Evolutionary conservation across 2,113 vertebrate species (phyloP).

Genomic region (Phylloscopus whistleri): DNA sequence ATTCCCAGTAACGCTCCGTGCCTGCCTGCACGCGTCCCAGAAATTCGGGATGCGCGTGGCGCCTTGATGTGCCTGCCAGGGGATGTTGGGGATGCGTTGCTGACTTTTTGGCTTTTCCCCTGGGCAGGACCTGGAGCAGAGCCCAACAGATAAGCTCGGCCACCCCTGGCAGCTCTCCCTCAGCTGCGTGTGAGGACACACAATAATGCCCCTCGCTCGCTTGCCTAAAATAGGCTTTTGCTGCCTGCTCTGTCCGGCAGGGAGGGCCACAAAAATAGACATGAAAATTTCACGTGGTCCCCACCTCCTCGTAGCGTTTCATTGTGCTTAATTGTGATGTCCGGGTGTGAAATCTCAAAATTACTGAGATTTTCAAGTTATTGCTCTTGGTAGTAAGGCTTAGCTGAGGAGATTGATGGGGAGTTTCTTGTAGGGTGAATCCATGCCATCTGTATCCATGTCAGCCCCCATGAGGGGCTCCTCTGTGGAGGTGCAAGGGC

Average conservation of each 20-base stretch:
- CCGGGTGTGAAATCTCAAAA: neutral
- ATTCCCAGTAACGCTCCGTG: neutral
- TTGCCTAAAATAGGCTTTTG: neutral
- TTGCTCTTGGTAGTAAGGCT: accelerated
- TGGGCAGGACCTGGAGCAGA: slow-evolving; percentile 20
- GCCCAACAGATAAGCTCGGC: slow-evolving; percentile 19
- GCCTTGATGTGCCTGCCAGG: slow-evolving; percentile 37
- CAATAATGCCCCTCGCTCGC: neutral
- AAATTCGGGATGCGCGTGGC: neutral
- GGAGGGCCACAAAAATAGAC: neutral
- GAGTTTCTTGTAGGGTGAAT: neutral
- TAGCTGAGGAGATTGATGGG: neutral
- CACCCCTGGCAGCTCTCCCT: slow-evolving; percentile 34
- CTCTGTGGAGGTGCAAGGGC: neutral
- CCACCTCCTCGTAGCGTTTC: neutral
- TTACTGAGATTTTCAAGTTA: neutral
- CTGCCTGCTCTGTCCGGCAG: neutral
- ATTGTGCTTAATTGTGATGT: neutral
- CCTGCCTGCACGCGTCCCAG: neutral
- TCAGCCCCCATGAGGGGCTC: neutral
- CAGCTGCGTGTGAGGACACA: neutral
- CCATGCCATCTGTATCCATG: neutral
- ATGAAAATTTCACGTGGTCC: accelerated
- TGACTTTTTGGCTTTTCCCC: slow-evolving; percentile 28
- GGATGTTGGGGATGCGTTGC: neutral